These are phyloP conservation scores for Oreotrochilus melanogaster DNA, from an alignment of 2,113 vertebrate species.

Conservation along the genomic window DNA sequence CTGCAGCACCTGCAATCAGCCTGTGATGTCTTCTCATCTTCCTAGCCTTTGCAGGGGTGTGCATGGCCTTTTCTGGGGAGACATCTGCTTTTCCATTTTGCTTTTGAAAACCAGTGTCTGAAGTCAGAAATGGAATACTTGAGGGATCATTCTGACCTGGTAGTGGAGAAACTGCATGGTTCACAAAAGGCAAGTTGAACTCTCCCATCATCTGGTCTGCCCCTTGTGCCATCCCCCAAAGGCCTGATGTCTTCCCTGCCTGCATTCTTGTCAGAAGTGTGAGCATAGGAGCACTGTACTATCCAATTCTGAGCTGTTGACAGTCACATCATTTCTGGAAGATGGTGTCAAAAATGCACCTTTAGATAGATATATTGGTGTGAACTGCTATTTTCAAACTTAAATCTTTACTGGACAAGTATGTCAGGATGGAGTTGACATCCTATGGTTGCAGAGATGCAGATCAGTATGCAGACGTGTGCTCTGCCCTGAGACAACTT, in stretches of 20 bases:
- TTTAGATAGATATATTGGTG: background rate
- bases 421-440: background rate
- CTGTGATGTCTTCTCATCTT: fast-evolving
- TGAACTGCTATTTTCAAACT: background rate
- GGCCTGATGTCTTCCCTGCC: background rate
- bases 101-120: background rate
- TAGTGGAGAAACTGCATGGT: fast-evolving
- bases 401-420: background rate
- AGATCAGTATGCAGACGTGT: background rate
- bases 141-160: background rate
- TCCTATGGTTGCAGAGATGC: too few relatives aligned
- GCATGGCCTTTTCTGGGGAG: background rate
- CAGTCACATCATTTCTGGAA: background rate
- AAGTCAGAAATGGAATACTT: background rate
- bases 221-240: background rate
- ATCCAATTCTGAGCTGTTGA: background rate
- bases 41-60: background rate
- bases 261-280: background rate
- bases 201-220: background rate
- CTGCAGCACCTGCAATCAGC: background rate
- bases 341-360: background rate
- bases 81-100: background rate
- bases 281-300: background rate
- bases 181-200: background rate
- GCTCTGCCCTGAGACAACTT: background rate